Percentiles rank a stretch among this genome's conserved stretches.
These are phyloP conservation scores for Chrysomallon squamiferum DNA, from an alignment of 1,140 invertebrate genomes.

Conservation along the genomic window DNA sequence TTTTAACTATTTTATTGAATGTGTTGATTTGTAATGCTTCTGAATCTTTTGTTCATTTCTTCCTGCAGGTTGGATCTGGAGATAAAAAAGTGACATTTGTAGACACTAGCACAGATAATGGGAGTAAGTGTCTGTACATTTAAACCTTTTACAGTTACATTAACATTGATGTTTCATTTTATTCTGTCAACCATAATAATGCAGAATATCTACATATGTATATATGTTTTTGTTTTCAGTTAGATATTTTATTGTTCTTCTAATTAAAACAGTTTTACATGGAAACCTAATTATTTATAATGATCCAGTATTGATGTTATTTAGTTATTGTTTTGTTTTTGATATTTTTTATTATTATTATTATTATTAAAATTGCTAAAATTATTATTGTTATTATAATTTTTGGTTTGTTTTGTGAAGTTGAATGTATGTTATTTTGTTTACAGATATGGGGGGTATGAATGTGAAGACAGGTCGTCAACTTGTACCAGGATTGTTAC, in stretches of 20 bases:
- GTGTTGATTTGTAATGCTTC: too few species aligned
- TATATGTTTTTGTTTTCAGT: background rate
- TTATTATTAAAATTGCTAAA: background rate
- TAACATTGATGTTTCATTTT: background rate
- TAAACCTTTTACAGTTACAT: background rate
- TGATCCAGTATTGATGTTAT: background rate
- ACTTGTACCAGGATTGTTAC: slow-evolving; percentile 38
- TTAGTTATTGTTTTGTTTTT: background rate
- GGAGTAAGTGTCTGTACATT: slow-evolving; percentile 2
- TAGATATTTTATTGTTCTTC: background rate
- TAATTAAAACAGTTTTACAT: background rate
- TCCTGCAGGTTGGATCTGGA: slow-evolving; percentile 24
- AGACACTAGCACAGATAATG: slow-evolving; percentile 21
- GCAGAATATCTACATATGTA: background rate
- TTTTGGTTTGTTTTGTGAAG: background rate
- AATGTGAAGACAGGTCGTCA: slow-evolving; percentile 35
- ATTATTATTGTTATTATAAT: background rate
- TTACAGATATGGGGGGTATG: slow-evolving; percentile 10
- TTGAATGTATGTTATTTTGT: background rate
- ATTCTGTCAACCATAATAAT: background rate
- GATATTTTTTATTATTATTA: too few species aligned
- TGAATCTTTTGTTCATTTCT: too few species aligned
- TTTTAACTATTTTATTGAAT: too few species aligned
- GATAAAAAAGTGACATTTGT: slow-evolving; percentile 56
- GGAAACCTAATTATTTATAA: background rate